phyloP scores from a whole-genome alignment of 2,113 vertebrate species.

The Lipophrys pholis region DNA sequence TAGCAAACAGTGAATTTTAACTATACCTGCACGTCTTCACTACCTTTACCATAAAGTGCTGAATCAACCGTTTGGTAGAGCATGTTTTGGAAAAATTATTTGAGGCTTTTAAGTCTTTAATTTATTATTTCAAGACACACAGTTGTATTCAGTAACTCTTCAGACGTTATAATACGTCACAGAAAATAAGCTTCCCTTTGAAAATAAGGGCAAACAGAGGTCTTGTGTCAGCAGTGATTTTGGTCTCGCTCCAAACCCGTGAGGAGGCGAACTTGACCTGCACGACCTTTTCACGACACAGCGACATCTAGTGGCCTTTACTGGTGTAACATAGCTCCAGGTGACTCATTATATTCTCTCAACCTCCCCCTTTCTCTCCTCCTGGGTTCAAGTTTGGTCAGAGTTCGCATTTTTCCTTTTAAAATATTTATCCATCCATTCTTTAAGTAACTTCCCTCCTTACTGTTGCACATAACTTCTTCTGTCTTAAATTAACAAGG shows the following conservation, averaged over 20 bases:
- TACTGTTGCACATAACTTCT: no score
- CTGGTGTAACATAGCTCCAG: neutral
- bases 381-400: no score
- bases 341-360: no score
- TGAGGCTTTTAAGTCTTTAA: neutral
- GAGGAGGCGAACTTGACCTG: neutral
- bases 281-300: neutral
- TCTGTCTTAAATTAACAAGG: no score
- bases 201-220: neutral
- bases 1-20: neutral
- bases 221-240: neutral
- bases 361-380: no score
- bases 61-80: constrained; percentile 6
- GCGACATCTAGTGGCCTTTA: neutral
- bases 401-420: no score
- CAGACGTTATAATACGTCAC: neutral
- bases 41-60: neutral
- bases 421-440: no score
- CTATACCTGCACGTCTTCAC: neutral
- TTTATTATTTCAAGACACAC: neutral
- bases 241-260: neutral
- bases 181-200: neutral
- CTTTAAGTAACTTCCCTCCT: no score
- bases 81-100: neutral
- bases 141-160: neutral